These are phyloP conservation scores for Pocota personata DNA, from an alignment of 2,888 invertebrate species.

Conservation along the genomic window DNA sequence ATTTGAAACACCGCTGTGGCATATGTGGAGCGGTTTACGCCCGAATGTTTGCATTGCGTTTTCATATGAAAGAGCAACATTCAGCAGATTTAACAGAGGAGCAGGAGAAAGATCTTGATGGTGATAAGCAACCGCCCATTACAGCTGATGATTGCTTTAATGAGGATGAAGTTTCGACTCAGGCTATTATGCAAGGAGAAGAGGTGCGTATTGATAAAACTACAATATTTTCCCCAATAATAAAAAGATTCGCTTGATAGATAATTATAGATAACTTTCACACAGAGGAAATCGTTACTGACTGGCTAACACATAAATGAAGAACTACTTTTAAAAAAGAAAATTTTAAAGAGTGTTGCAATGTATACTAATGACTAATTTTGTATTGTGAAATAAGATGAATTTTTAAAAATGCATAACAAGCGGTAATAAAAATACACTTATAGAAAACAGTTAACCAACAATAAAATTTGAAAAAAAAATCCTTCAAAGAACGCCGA, in stretches of 20 bases:
- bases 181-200: slow-evolving; percentile 78
- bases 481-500: no score
- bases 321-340: not conserved
- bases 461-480: no score
- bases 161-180: slow-evolving; percentile 77
- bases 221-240: not conserved
- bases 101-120: slow-evolving; percentile 21
- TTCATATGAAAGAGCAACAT: slow-evolving; percentile 89
- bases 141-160: slow-evolving; percentile 62
- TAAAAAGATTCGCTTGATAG: slow-evolving; percentile 73
- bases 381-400: not conserved
- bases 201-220: slow-evolving; percentile 73
- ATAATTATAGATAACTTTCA: slow-evolving; percentile 80
- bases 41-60: slow-evolving; percentile 88
- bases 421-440: not conserved
- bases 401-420: not conserved
- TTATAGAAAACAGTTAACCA: not conserved
- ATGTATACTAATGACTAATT: not conserved
- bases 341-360: not conserved
- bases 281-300: slow-evolving; percentile 81
- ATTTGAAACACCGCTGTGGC: slow-evolving; percentile 87
- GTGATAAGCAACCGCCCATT: not conserved
- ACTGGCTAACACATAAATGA: slow-evolving; percentile 77
- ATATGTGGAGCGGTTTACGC: slow-evolving; percentile 91
- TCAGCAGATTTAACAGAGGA: slow-evolving; percentile 75